Evolutionary conservation across 2,888 invertebrate species (phyloP).

Genomic region (Drosophila vallismaia): DNA sequence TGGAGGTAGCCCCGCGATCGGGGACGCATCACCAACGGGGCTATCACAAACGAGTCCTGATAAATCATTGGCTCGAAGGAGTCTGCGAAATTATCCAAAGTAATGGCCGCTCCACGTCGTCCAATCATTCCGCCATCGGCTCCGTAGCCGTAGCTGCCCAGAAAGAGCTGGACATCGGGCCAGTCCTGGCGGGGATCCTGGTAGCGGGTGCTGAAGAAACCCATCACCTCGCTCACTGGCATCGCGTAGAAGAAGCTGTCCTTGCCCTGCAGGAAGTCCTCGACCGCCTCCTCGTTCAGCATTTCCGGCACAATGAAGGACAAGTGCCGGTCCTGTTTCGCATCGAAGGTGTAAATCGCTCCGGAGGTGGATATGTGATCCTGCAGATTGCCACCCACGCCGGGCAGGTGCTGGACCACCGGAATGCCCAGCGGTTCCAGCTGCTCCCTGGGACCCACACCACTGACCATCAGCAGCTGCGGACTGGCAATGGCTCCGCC

Average conservation of each 20-base stretch:
- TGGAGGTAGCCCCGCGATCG: constrained; percentile 88
- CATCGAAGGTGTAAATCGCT: constrained; percentile 89
- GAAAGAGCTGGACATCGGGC: constrained; percentile 92
- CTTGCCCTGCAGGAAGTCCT: constrained; percentile 86
- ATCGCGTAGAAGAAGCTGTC: constrained; percentile 89
- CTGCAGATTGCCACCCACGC: constrained; percentile 92
- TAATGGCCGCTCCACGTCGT: constrained; percentile 88
- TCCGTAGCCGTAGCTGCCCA: constrained; percentile 90
- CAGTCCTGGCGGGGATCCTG: constrained; percentile 88
- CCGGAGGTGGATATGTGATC: constrained; percentile 94
- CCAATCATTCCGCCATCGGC: constrained; percentile 91
- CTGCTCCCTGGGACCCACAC: constrained; percentile 89
- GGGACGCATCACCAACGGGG: constrained; percentile 90
- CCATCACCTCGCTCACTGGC: constrained; percentile 92
- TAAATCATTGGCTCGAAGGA: constrained; percentile 89
- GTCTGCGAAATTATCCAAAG: constrained; percentile 88
- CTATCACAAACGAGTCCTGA: constrained; percentile 88
- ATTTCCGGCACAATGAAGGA: constrained; percentile 89
- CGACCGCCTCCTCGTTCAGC: constrained; percentile 86
- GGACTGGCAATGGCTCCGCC: constrained; percentile 94
- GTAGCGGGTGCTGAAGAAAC: constrained; percentile 90
- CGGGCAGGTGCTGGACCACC: constrained; percentile 87
- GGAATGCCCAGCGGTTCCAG: constrained; percentile 87
- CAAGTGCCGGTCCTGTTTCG: constrained; percentile 85
- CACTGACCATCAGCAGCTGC: constrained; percentile 93